Evolutionary conservation across 2,113 vertebrate genomes (phyloP).

Genomic region (Progne subis): DNA sequence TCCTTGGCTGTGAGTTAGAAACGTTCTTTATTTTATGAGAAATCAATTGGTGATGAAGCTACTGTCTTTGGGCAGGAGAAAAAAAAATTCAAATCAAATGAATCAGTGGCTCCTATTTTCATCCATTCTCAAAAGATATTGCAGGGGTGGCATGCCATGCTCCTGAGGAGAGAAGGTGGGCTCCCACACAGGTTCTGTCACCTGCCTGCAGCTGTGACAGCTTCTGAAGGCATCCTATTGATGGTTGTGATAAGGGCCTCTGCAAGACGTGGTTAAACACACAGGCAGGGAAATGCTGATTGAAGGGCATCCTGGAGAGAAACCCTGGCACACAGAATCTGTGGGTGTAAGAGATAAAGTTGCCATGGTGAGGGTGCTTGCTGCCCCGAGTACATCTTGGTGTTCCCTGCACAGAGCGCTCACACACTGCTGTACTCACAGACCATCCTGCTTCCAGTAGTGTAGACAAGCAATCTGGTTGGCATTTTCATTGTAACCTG

Average conservation of each 20-base stretch:
- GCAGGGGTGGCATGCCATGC: not conserved
- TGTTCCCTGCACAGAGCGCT: not conserved
- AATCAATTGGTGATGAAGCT: not conserved
- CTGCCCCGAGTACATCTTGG: not conserved
- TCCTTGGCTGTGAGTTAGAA: not conserved
- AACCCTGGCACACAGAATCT: slow-evolving; percentile 4
- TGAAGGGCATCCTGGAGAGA: slow-evolving; percentile 46
- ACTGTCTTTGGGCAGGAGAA: not conserved
- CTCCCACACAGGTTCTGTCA: not conserved
- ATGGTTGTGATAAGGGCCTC: not conserved
- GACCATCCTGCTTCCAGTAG: not conserved
- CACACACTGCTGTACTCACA: not conserved
- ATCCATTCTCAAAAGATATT: not conserved
- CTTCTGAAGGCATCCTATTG: not conserved
- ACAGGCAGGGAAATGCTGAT: slow-evolving; percentile 23
- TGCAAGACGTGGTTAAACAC: not conserved
- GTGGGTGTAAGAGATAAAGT: slow-evolving; percentile 62
- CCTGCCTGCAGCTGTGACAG: not conserved
- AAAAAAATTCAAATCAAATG: not conserved
- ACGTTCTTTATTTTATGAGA: not conserved
- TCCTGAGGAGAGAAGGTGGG: not conserved
- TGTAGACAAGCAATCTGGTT: not conserved
- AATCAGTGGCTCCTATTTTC: not conserved
- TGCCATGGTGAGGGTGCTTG: slow-evolving; percentile 56
- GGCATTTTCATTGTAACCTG: not conserved